A percentile compares a stretch with the other conserved stretches of the same genome.
phyloP scores from a whole-genome alignment of 2,797 vertebrate species.

The Alosa sapidissima region DNA sequence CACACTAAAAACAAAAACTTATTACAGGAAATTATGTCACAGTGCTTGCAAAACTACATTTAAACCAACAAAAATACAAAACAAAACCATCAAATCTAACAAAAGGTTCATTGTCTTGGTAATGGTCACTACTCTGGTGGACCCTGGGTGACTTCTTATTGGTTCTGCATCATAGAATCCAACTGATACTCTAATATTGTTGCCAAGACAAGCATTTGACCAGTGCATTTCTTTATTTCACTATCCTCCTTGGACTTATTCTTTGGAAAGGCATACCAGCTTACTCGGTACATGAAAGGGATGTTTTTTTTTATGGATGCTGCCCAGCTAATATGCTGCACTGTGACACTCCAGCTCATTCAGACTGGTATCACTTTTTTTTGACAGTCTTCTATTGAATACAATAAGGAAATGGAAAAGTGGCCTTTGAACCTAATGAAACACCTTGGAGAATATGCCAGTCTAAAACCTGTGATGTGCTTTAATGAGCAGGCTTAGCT shows the following conservation, averaged over 20 bases:
- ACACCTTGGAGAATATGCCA: neutral
- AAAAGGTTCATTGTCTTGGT: neutral
- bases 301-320: neutral
- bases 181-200: neutral
- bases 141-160: neutral
- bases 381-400: neutral
- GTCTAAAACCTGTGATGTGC: neutral
- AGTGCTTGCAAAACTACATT: neutral
- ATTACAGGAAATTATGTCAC: neutral
- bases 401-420: neutral
- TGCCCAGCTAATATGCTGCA: neutral
- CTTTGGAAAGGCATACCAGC: neutral
- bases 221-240: neutral
- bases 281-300: neutral
- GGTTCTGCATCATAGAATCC: neutral
- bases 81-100: neutral
- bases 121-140: neutral
- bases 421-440: conserved; percentile 5
- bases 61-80: neutral
- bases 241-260: neutral
- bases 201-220: neutral
- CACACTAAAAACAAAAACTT: neutral
- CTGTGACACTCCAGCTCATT: neutral
- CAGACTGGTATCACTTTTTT: neutral
- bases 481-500: neutral